Base-by-base conservation (phyloP, 2,113 vertebrate genomes). In the Archilochus colubris region DNA sequence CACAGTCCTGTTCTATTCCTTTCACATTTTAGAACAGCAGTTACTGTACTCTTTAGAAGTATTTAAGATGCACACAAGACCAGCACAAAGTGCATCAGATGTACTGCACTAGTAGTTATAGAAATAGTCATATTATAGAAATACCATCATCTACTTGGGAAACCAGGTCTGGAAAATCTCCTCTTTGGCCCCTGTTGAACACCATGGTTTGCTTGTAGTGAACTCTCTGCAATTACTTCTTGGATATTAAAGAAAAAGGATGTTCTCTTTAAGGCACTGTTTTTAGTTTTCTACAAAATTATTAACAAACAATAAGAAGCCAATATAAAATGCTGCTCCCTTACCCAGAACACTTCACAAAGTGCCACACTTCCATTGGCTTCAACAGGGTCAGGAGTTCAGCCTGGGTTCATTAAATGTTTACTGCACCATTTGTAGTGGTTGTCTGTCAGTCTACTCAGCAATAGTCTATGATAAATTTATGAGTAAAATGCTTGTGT, bases 401-500 rank as follows among this genome's bases (percentile, higher is more conserved):
- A 82, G 76, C 86, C 92, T 88, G 94, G 97, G 97, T 96, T 98
- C 95, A 67, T 96, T 95, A 91, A 44, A n/a, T 93, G 94, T 91
- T 82, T 50, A 88, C 87, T 92, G 86, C 95, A 95, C 91, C 94
- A 92, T 94, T 97, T 85, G 67, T 96, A 78, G 88, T 95, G 88
- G 72, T 85, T 91, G 72, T 96, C 86, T 87, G 80, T 86, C 73
- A 82, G 89, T 82, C 95, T 94, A 86, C 86, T 96, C 94, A 94
- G 75, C 82, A 88, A 91, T 12, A 96, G 91, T 80, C 74, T 94
- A 59, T 96, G 92, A 95, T 93, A 85, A 73, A 83, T 89, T 95
- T 94, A 92, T 96, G 78, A 96, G 93, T 96, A 77, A 95, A 97
- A 96, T 95, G 92, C 82, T 96, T 93, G 19, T 96, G 91, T 96